These are phyloP conservation scores for Melikaiella ostensackeni DNA, from an alignment of 2,888 invertebrate species.

Conservation along the genomic window DNA sequence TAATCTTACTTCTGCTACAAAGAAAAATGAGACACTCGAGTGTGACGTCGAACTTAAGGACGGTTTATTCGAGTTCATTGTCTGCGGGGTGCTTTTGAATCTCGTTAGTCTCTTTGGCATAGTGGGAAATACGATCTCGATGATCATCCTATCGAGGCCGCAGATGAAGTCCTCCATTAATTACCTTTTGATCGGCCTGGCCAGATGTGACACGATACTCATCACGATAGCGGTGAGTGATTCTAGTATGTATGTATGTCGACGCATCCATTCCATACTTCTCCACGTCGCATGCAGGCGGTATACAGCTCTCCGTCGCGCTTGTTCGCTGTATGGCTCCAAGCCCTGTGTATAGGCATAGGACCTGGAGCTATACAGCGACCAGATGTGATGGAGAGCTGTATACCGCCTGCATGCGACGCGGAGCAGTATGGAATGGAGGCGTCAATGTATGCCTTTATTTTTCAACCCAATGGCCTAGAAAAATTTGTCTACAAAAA, in stretches of 20 bases:
- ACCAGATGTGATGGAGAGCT: too few species aligned
- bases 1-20: background rate
- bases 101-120: slow-evolving; percentile 90
- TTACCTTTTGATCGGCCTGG: slow-evolving; percentile 94
- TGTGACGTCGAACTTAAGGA: slow-evolving; percentile 63
- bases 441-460: too few species aligned
- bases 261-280: too few species aligned
- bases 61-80: slow-evolving; percentile 86
- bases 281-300: too few species aligned
- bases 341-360: too few species aligned
- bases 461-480: too few species aligned
- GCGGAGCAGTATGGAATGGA: too few species aligned
- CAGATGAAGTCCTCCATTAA: slow-evolving; percentile 98
- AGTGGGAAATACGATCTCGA: slow-evolving; percentile 93
- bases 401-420: too few species aligned
- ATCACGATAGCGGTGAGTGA: slow-evolving; percentile 85
- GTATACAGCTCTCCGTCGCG: too few species aligned
- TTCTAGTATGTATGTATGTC: background rate
- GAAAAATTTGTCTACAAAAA: too few species aligned
- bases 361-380: too few species aligned
- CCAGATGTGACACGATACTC: slow-evolving; percentile 94
- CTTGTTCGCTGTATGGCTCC: too few species aligned
- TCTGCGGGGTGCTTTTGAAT: slow-evolving; percentile 90
- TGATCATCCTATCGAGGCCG: slow-evolving; percentile 93
- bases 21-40: slow-evolving; percentile 50